Conservation (phyloP, 2,888 invertebrate species). For the Neelides folsomi region DNA sequence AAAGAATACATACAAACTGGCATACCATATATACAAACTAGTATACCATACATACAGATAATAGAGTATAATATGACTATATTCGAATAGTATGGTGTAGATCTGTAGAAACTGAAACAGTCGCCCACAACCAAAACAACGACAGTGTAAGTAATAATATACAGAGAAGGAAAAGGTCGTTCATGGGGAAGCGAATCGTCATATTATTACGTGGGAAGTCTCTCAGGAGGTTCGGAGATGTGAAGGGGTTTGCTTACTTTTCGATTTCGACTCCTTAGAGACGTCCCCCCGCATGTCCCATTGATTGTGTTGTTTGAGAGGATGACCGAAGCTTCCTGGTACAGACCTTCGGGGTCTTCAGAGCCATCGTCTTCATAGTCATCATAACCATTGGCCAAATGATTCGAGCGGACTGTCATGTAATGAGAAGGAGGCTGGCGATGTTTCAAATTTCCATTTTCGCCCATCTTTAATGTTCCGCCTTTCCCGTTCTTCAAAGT, state of each 20-base stretch:
- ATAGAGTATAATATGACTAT: too few relatives aligned
- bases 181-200: too few relatives aligned
- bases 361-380: constrained; percentile 11
- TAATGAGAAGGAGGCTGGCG: neutral
- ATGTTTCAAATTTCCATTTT: neutral
- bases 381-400: constrained; percentile 18
- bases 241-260: constrained; percentile 16
- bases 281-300: neutral
- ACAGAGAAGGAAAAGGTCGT: too few relatives aligned
- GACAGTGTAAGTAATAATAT: too few relatives aligned
- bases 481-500: constrained; percentile 15
- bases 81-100: too few relatives aligned
- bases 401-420: constrained; percentile 27
- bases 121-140: too few relatives aligned
- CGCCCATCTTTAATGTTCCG: constrained; percentile 1
- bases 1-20: too few relatives aligned
- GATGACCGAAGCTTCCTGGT: constrained; percentile 23
- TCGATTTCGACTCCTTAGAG: constrained; percentile 18
- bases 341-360: constrained; percentile 12
- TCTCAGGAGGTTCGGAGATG: neutral
- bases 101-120: too few relatives aligned
- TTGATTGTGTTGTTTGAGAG: constrained; percentile 14
- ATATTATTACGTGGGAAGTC: too few relatives aligned
- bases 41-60: too few relatives aligned
- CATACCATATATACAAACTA: too few relatives aligned